Conservation (phyloP, 2,797 vertebrate genomes). For the Eupleurogrammus muticus region DNA sequence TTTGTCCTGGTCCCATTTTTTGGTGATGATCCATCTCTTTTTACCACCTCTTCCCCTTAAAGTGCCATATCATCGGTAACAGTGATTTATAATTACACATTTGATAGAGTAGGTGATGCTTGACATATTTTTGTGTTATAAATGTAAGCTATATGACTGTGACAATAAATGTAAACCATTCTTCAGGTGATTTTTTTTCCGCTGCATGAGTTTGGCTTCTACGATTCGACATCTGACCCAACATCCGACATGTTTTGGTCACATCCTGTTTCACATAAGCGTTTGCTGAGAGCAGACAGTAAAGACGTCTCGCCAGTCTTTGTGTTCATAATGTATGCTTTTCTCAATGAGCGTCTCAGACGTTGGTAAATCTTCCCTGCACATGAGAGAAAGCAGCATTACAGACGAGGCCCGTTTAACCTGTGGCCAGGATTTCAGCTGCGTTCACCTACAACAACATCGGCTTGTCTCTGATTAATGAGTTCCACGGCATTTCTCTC, state of each 20-base stretch:
- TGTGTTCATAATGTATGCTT: slow-evolving; percentile 12
- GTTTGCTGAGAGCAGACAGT: slow-evolving; percentile 13
- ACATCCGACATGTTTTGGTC: neutral
- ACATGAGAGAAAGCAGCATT: slow-evolving; percentile 48
- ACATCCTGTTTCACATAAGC: slow-evolving; percentile 18
- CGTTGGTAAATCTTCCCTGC: slow-evolving; percentile 27
- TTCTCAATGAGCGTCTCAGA: slow-evolving; percentile 22
- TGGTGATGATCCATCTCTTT: slow-evolving; percentile 79
- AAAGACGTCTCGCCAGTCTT: slow-evolving; percentile 24
- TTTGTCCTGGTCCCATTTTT: slow-evolving; percentile 77
- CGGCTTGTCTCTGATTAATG: slow-evolving; percentile 78
- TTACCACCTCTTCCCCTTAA: slow-evolving; percentile 64
- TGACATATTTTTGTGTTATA: slow-evolving; percentile 63
- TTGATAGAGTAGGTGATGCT: slow-evolving; percentile 67
- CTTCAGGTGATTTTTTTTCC: slow-evolving; percentile 14
- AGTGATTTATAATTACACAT: slow-evolving; percentile 76
- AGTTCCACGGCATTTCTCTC: slow-evolving; percentile 74
- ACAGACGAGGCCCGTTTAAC: slow-evolving; percentile 71
- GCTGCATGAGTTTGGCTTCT: neutral
- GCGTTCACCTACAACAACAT: slow-evolving; percentile 61
- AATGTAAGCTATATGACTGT: slow-evolving; percentile 32
- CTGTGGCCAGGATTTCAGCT: slow-evolving; percentile 65
- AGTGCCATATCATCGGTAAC: slow-evolving; percentile 68
- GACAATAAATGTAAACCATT: slow-evolving; percentile 38
- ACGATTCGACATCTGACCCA: no score